These are phyloP conservation scores for Agrochola litura DNA, from an alignment of 2,888 invertebrate genomes.

Conservation along the genomic window DNA sequence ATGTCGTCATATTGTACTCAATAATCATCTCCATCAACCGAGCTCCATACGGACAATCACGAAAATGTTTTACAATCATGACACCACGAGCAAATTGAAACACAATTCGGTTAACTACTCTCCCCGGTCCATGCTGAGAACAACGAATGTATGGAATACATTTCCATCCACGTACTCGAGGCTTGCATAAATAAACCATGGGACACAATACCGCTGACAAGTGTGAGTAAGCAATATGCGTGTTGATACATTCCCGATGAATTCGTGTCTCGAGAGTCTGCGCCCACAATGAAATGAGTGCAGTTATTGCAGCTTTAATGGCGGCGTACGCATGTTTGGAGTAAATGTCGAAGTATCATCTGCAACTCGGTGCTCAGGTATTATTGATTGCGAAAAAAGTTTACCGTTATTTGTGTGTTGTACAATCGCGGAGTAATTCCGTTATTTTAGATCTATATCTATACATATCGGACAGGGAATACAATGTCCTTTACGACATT, in stretches of 20 bases:
- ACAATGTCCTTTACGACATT: too few relatives aligned
- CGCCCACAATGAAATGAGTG: conserved; percentile 44
- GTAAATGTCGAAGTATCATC: conserved; percentile 13
- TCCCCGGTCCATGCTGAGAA: conserved; percentile 49
- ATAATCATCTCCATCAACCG: conserved; percentile 17
- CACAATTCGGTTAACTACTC: conserved; percentile 66
- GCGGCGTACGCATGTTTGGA: conserved; percentile 21
- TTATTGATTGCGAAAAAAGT: background rate
- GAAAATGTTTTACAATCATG: conserved; percentile 51
- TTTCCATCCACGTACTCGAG: conserved; percentile 50
- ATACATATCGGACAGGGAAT: too few relatives aligned
- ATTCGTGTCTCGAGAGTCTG: conserved; percentile 51
- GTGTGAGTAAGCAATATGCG: conserved; percentile 61
- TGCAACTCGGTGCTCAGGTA: background rate
- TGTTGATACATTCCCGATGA: conserved; percentile 61
- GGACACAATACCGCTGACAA: conserved; percentile 57
- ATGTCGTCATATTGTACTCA: conserved; percentile 15
- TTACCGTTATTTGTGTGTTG: background rate
- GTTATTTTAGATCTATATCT: background rate
- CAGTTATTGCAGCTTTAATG: conserved; percentile 50
- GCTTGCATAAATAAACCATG: conserved; percentile 66
- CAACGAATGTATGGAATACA: conserved; percentile 63
- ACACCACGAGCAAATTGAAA: conserved; percentile 61
- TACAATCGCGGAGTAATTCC: background rate
- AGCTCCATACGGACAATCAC: conserved; percentile 5